These are phyloP conservation scores for Euzophera pinguis DNA, from an alignment of 2,888 invertebrate genomes.

Conservation along the genomic window DNA sequence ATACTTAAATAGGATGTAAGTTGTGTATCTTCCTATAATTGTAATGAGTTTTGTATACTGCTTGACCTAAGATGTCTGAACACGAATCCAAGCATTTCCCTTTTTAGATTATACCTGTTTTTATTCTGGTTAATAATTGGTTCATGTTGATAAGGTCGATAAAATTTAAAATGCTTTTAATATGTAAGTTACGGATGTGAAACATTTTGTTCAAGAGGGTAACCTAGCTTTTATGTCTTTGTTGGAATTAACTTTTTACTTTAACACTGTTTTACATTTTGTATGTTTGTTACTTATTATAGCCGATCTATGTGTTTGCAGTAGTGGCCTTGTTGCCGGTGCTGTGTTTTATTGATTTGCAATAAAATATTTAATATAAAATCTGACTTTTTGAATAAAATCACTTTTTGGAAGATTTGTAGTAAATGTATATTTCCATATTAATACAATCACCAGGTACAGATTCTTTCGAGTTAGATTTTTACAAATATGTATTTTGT, in stretches of 20 bases:
- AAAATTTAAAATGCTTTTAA: slow-evolving; percentile 32
- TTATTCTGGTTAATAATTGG: neutral
- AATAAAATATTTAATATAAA: slow-evolving; percentile 43
- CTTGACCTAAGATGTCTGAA: slow-evolving; percentile 16
- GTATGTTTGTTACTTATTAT: slow-evolving; percentile 36
- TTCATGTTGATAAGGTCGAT: neutral
- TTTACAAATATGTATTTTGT: slow-evolving; percentile 65
- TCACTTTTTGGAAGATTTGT: slow-evolving; percentile 69
- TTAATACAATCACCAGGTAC: slow-evolving; percentile 78
- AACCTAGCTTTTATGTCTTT: slow-evolving; percentile 21
- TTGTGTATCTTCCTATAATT: slow-evolving; percentile 30
- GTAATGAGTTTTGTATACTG: slow-evolving; percentile 31
- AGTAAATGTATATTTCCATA: slow-evolving; percentile 78
- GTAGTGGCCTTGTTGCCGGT: slow-evolving; percentile 30
- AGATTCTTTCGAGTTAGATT: slow-evolving; percentile 72
- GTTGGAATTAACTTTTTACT: slow-evolving; percentile 26
- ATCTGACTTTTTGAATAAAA: slow-evolving; percentile 41
- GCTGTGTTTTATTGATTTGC: slow-evolving; percentile 57
- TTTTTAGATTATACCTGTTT: neutral
- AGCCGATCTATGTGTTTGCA: slow-evolving; percentile 22
- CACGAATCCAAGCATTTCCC: neutral
- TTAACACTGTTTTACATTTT: slow-evolving; percentile 35
- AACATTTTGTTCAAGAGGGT: slow-evolving; percentile 49
- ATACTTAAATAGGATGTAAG: slow-evolving; percentile 25
- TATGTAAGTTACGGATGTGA: slow-evolving; percentile 55